Conservation (phyloP, 2,113 vertebrate genomes). For the Thinocorus orbignyianus region DNA sequence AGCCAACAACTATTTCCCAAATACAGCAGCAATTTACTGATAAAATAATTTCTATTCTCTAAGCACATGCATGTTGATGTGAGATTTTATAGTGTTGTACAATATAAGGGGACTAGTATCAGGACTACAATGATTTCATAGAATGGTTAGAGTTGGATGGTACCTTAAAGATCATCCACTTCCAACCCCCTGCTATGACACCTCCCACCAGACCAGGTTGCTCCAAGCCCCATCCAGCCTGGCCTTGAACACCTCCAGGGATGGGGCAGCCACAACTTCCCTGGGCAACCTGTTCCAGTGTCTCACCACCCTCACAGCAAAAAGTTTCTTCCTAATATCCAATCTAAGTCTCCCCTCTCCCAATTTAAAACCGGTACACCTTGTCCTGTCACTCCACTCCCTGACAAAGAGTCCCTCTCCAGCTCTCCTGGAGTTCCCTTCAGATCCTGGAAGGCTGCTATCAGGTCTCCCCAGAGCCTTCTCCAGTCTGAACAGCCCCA, state of each 20-base stretch:
- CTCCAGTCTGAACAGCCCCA: background rate
- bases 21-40: background rate
- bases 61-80: background rate
- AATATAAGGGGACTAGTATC: background rate
- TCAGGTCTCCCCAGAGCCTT: background rate
- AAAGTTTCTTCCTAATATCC: background rate
- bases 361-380: background rate
- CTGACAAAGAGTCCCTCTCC: no score
- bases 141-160: background rate
- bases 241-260: background rate
- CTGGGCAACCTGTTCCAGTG: no score
- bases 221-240: background rate
- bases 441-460: background rate
- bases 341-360: background rate
- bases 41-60: background rate
- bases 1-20: background rate
- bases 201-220: background rate
- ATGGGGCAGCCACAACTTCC: background rate
- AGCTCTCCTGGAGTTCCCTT: background rate
- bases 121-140: background rate
- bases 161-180: background rate
- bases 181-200: no score
- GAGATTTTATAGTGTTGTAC: background rate
- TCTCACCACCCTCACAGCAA: no score
- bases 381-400: no score